Evolutionary conservation across 1,140 invertebrate genomes (phyloP), one percentile per base, ranked within the genome.

Genomic region (Maconellicoccus hirsutus): DNA sequence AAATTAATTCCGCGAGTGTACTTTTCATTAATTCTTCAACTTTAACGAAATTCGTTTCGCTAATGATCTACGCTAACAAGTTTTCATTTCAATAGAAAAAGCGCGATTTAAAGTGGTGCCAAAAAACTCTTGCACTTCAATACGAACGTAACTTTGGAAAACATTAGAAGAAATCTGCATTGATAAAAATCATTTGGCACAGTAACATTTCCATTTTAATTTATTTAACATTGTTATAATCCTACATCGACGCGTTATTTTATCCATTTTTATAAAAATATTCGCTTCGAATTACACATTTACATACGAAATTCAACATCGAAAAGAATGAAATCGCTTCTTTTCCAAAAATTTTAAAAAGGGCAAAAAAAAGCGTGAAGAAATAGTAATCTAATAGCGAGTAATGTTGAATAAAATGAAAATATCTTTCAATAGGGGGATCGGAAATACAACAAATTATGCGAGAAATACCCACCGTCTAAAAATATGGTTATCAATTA

Each of bases 181-280:
- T 52, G 42, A 52, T 52, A 52, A 52, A 52, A 52, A 52, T 52
- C 42, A 52, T 19, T 52, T 52, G 42, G 42, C 42, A 52, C 10
- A 8, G 42, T 52, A 52, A 52, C 42, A 19, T 52, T 52, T 52
- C 42, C 16, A 6, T 52, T 52, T 52, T 16, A 52, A 52, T 52
- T 52, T 52, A 52, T 52, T 52, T 52, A 52, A 6, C n/a, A 52
- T 52, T 52, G 42, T 52, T 52, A 52, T n/a, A n/a, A n/a, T 52
- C 42, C 10, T 19, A 16, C 16, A 52, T 14, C 42, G 4, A 3
- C 10, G 16, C 42, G 16, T 52, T 16, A 52, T 52, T n/a, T n/a
- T 52, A 52, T 16, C n/a, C 42, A 3, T 52, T 16, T 52, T 52
- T 7, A 14, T 19, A 52, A 19, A 52, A 52, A 52, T 52, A 8